phyloP scores from a whole-genome alignment of 2,888 invertebrate species.

The Sycophila texana region DNA sequence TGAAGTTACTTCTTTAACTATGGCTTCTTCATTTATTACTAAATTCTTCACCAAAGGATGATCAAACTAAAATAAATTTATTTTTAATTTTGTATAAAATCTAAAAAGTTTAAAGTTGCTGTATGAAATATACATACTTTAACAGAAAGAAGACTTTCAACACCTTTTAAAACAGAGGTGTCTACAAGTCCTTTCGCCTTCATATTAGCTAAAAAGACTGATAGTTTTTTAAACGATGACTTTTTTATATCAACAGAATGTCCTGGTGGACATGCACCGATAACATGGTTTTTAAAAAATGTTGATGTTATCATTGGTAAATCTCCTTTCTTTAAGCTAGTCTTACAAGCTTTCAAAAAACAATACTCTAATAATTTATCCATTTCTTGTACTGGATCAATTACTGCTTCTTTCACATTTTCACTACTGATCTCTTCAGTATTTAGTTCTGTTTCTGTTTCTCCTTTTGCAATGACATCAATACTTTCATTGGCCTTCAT shows the following conservation, averaged over 20 bases:
- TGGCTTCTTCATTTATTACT: constrained; percentile 72
- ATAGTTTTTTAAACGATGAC: constrained; percentile 91
- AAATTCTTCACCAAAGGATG: constrained; percentile 78
- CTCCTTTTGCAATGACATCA: constrained; percentile 6
- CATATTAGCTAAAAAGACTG: constrained; percentile 89
- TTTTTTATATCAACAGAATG: constrained; percentile 89
- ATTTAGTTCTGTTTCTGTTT: constrained; percentile 2
- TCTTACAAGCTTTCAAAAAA: constrained; percentile 87
- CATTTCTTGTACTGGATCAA: constrained; percentile 78
- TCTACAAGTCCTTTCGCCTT: constrained; percentile 68
- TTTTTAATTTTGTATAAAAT: no score
- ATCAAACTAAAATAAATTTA: constrained; percentile 67
- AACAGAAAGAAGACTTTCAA: constrained; percentile 85
- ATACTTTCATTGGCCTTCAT: constrained; percentile 13
- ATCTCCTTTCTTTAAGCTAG: constrained; percentile 82
- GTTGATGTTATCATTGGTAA: constrained; percentile 89
- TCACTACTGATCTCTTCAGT: constrained; percentile 8
- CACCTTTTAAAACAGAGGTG: constrained; percentile 82
- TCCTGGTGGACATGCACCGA: constrained; percentile 83
- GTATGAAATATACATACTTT: constrained; percentile 70
- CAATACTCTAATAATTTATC: constrained; percentile 86
- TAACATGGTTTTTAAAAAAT: constrained; percentile 85
- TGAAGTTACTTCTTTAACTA: constrained; percentile 63
- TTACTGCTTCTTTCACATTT: constrained; percentile 42
- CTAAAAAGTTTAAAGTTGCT: not conserved